Evolutionary conservation across 2,888 invertebrate species (phyloP), one percentile per base, ranked within the genome.

Genomic region (Drosophila engyochracea): DNA sequence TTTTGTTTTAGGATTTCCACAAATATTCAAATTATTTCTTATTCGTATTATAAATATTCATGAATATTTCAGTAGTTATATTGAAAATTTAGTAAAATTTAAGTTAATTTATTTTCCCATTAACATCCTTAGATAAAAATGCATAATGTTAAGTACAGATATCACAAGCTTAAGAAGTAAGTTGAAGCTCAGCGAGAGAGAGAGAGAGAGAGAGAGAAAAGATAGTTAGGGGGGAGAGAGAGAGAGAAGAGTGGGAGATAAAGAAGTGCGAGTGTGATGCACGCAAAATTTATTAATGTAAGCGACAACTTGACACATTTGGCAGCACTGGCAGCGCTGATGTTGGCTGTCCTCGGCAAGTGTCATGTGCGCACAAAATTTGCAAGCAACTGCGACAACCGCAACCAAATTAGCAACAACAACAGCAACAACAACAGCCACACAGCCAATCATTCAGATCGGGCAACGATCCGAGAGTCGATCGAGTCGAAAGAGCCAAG

Each of bases 341-440:
- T 90, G 91, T 91, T 74, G 91, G 76, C 82, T 89, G 90, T 87
- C 68, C 33, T 37, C 62, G 61, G 63, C 79, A 77, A 81, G 78
- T 90, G 91, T 86, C 91, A 90, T 89, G 89, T 82, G 81, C 82
- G 81, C 86, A 81, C 80, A 88, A 90, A 83, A 91, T 91, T 91
- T 89, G 81, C 88, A 80, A 79, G 79, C 82, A 67, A 79, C 82
- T 67, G 70, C 75, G 59, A 78, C 86, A 79, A 78, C 65, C 80
- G 76, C 81, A 81, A 61, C 82, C 82, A 79, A 81, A 79, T 78
- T 77, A 79, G 77, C 79, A 79, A 44, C 80, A 70, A 41, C 66
- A 66, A 14, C 54, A 66, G 12, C 65, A 63, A 7, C 51, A 60
- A 25, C 66, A 35, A 14, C 47, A 47, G 47, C 47, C 25, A 35